Conservation (phyloP, 2,888 invertebrate genomes). For the Drosophila glabriapex region DNA sequence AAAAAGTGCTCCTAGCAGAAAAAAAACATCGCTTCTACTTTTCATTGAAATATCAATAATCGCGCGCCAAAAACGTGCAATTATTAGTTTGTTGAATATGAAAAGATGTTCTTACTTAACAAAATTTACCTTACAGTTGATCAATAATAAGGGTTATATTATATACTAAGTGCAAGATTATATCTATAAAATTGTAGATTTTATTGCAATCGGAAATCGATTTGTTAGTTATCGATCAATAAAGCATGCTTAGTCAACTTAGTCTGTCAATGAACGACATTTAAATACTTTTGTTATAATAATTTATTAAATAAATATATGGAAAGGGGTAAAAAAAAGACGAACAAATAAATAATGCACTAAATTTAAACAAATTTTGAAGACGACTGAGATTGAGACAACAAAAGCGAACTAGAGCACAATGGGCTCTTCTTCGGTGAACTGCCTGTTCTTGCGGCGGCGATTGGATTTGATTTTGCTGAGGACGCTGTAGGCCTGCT, state of each 20-base stretch:
- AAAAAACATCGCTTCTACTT: not conserved
- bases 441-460: conserved; percentile 90
- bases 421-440: conserved; percentile 86
- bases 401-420: conserved; percentile 51
- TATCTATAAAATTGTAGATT: not conserved
- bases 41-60: not conserved
- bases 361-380: conserved; percentile 9
- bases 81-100: not conserved
- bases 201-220: not conserved
- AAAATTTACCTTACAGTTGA: not conserved
- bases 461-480: conserved; percentile 93
- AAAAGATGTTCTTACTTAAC: not conserved
- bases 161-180: not conserved
- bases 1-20: not conserved
- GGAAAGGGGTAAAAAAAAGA: not conserved
- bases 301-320: conserved; percentile 15
- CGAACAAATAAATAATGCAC: conserved; percentile 3
- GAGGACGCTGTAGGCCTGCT: conserved; percentile 95
- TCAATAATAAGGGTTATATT: not conserved
- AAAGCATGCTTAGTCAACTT: too few species aligned
- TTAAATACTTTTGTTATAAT: not conserved
- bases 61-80: not conserved
- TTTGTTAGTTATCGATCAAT: not conserved
- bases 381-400: conserved; percentile 9
- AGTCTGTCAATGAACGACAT: not conserved